Evolutionary conservation across 2,797 vertebrate species (phyloP).

Genomic region (Somateria mollissima): DNA sequence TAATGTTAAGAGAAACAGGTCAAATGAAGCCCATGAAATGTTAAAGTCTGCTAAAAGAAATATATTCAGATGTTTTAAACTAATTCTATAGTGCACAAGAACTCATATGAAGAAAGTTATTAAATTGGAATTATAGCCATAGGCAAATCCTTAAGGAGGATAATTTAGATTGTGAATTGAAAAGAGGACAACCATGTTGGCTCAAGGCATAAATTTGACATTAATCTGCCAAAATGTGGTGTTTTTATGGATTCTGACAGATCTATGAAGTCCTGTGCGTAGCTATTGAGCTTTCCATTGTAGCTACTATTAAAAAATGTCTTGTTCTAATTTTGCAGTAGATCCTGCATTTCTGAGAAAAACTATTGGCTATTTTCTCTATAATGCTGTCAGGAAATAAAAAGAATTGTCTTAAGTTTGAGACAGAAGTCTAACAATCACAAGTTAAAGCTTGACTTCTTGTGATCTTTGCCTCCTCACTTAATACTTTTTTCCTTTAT

Average conservation of each 20-base stretch:
- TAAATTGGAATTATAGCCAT: conserved; percentile 28
- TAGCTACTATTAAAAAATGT: neutral
- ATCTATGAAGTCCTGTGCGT: neutral
- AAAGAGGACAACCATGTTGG: neutral
- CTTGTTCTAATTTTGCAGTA: neutral
- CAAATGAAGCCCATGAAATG: neutral
- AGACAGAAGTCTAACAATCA: neutral
- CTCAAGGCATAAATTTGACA: conserved; percentile 13
- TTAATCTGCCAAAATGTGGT: neutral
- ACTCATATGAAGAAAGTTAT: neutral
- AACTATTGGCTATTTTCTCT: neutral
- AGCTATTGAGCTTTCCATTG: neutral
- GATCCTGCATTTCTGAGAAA: neutral
- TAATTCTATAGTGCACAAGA: neutral
- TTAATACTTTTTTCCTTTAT: neutral
- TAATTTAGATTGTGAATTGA: conserved; percentile 26
- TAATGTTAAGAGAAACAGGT: neutral
- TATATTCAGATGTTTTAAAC: neutral
- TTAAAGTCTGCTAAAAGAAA: neutral
- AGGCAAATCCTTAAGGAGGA: conserved; percentile 33
- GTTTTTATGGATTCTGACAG: neutral
- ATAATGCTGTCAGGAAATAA: neutral
- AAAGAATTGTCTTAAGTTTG: neutral
- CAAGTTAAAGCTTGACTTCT: neutral
- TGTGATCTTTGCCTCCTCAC: neutral